Base-by-base conservation (phyloP, 2,888 invertebrate genomes). In the Aporophyla nigra region DNA sequence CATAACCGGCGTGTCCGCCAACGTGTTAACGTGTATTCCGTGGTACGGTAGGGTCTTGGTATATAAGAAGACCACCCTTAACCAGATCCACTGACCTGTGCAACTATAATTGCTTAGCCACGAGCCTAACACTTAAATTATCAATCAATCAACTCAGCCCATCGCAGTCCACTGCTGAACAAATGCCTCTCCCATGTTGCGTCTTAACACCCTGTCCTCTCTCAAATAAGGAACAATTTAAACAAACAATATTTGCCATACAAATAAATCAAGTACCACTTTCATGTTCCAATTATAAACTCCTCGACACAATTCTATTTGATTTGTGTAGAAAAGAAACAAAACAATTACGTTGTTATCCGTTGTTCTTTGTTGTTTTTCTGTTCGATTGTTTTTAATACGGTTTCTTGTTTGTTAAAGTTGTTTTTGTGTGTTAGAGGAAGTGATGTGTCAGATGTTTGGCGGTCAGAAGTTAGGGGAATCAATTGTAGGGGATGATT, bases 251-350 rank as follows among this genome's bases (percentile, higher is more conserved):
- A 53, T n/a, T 24, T 58, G 14, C 24, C n/a, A 16, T 24, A 43
- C 54, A 76, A 62, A 68, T 61, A 66, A 76, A 73, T 73, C 63
- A 68, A 61, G 53, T 59, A 10, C 40, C 53, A 51, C 40, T 59
- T 66, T 56, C 14, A 46, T 33, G 12, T 40, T 33, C 71, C 71
- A 86, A 76, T 87, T 80, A 82, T 54, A 77, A 79, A 82, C 67
- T 79, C 46, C 40, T 56, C 65, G 69, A 65, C 21, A 62, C 59
- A 54, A 24, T 78, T 78, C 33, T 12, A 74, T 78, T 40, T 21
- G 63, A 65, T 78, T 85, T 76, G 24, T 54, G 43, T 74, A 73
- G 12, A 85, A 76, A 73, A 43, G 49, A 71, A 69, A 82, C 63
- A 78, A 71, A 82, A 62, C 46, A 74, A 71, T 82, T 61, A 62